Conservation (phyloP, 2,888 invertebrate genomes). For the Lottia gigantea region DNA sequence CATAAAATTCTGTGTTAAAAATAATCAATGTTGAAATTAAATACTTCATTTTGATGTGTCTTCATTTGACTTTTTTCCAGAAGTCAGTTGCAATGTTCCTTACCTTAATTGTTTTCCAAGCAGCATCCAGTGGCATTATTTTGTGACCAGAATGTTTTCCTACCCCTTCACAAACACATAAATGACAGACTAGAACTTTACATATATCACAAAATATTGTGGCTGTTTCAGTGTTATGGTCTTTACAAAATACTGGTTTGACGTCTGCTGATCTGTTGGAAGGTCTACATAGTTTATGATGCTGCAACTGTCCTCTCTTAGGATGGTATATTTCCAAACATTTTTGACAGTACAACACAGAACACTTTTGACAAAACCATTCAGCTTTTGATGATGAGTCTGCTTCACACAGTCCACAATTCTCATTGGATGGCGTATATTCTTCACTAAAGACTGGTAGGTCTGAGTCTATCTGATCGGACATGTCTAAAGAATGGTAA, state of each 20-base stretch:
- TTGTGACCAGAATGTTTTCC: constrained; percentile 62
- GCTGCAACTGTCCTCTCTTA: constrained; percentile 49
- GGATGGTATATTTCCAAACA: constrained; percentile 61
- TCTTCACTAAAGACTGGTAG: constrained; percentile 34
- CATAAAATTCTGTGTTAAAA: background rate
- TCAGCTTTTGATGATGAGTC: constrained; percentile 44
- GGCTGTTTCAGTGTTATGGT: constrained; percentile 52
- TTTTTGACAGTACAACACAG: constrained; percentile 57
- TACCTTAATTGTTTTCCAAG: constrained; percentile 56
- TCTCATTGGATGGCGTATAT: constrained; percentile 30
- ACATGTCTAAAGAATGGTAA: constrained; percentile 19
- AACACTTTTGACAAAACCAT: constrained; percentile 61
- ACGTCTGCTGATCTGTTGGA: constrained; percentile 18
- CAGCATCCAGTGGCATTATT: constrained; percentile 58
- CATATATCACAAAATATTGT: constrained; percentile 62
- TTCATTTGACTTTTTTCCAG: no score
- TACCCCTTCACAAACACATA: constrained; percentile 63
- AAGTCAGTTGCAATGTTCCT: constrained; percentile 6
- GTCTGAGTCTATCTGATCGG: constrained; percentile 24
- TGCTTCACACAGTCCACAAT: constrained; percentile 58
- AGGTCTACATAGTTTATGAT: constrained; percentile 47
- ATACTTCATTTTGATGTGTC: no score
- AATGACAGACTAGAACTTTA: constrained; percentile 56
- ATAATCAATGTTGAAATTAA: no score
- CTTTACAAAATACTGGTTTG: constrained; percentile 48